These are phyloP conservation scores for Bursaphelenchus okinawaensis DNA, from an alignment of 2,888 invertebrate species.

Conservation along the genomic window DNA sequence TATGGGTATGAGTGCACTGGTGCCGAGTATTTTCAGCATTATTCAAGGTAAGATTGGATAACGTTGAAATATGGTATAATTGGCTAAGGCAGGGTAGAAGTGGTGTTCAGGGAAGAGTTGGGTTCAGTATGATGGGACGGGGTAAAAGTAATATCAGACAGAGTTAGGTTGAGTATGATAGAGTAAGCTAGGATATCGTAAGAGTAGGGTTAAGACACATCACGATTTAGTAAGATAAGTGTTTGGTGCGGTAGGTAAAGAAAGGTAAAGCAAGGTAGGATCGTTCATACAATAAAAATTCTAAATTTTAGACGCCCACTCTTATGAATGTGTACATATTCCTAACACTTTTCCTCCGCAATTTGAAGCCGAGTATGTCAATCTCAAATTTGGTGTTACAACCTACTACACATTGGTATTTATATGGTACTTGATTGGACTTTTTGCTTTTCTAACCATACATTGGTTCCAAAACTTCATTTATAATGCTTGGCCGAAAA, in stretches of 20 bases:
- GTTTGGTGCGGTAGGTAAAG: too few species aligned
- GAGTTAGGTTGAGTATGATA: too few species aligned
- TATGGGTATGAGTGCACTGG: not conserved
- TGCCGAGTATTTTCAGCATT: conserved; percentile 5
- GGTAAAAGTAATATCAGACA: too few species aligned
- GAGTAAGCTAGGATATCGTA: too few species aligned
- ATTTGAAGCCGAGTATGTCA: not conserved
- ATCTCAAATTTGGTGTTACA: not conserved
- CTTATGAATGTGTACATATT: not conserved
- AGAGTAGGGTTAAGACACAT: too few species aligned
- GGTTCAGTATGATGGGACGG: too few species aligned
- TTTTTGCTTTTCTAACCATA: not conserved
- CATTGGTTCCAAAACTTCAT: not conserved
- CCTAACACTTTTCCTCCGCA: not conserved
- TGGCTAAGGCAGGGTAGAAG: too few species aligned
- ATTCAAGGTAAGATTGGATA: not conserved
- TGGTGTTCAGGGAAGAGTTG: too few species aligned
- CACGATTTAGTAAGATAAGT: too few species aligned
- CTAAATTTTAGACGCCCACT: not conserved
- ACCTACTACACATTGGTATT: conserved; percentile 2
- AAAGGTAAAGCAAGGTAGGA: too few species aligned
- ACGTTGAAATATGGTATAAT: not conserved
- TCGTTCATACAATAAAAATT: too few species aligned
- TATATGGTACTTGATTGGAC: not conserved
- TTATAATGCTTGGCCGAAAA: not conserved